These are phyloP conservation scores for Xylota sylvarum DNA, from an alignment of 2,888 invertebrate genomes.

Conservation along the genomic window DNA sequence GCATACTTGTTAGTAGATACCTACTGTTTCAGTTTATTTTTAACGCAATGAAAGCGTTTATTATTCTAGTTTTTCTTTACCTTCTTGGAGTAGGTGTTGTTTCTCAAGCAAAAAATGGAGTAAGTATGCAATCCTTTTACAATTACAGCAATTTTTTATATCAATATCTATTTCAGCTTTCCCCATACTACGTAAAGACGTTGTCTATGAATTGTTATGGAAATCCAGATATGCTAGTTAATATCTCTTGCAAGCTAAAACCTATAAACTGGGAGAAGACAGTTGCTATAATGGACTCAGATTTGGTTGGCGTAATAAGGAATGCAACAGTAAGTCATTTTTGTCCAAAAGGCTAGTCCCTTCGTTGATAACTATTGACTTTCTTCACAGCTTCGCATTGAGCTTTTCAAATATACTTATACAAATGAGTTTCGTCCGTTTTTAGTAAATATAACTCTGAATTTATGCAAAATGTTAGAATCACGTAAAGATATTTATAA, in stretches of 20 bases:
- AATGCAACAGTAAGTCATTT: constrained; percentile 8
- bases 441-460: neutral
- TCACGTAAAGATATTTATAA: constrained; percentile 4
- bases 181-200: constrained; percentile 11
- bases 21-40: neutral
- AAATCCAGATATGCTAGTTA: constrained; percentile 19
- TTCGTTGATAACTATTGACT: neutral
- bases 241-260: constrained; percentile 22
- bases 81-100: neutral
- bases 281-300: constrained; percentile 20
- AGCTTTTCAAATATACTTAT: constrained; percentile 7
- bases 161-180: neutral
- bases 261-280: constrained; percentile 30
- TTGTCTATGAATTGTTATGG: constrained; percentile 5
- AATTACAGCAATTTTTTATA: neutral
- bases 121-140: neutral
- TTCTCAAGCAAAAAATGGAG: neutral
- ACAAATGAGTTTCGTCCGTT: constrained; percentile 25
- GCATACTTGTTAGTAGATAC: too few species aligned
- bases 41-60: neutral
- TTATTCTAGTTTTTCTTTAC: neutral
- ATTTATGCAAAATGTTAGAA: constrained; percentile 21
- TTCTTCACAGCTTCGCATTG: neutral
- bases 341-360: too few species aligned
- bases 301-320: neutral